Base-by-base conservation (phyloP, 2,113 vertebrate species). In the Myocastor coypus region DNA sequence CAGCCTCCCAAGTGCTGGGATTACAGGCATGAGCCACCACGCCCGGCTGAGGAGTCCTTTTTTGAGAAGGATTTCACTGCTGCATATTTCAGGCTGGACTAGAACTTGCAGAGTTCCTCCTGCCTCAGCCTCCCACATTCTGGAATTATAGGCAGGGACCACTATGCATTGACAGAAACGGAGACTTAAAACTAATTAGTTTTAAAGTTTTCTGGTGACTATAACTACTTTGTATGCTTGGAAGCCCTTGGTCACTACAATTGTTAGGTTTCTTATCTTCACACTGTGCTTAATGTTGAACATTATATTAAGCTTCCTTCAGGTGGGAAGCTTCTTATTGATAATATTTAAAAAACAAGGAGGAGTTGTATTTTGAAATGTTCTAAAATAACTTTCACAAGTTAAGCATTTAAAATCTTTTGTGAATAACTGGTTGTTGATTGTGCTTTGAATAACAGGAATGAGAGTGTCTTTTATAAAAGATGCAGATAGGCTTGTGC, bases 361-460 rank as follows among this genome's bases (percentile, higher is more conserved):
- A 28, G 87, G 34, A 66, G 40, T 30, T 83, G 61, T 46, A 30
- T 81, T 89, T 57, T 32, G 57, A n/a, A 85, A 22, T 66, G 5
- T 91, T 89, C 73, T 86, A 78, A 40, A 81, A 57, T 46, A 91
- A 50, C 37, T 81, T 94, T 24, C 1, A 32, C 5, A 69, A 63
- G 30, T 69, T 83, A 84, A 92, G 40, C 26, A 68, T 75, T 92
- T 92, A 82, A 82, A 91, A 22, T 84, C 66, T 37, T 87, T 84
- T 46, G 34, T 84, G 50, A 52, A 11, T 64, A 20, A 32, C 28
- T 84, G 28, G 57, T 40, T 93, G 12, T 85, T 78, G 52, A 52
- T 83, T 69, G 34, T 59, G 8, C 26, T 94, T 91, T 92, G 19
- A n/a, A 20, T 87, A 52, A 59, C 22, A 61, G 16, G 1, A 83